These are phyloP conservation scores for Drosophila parabipectinata DNA, from an alignment of 1,140 invertebrate species.

Conservation along the genomic window DNA sequence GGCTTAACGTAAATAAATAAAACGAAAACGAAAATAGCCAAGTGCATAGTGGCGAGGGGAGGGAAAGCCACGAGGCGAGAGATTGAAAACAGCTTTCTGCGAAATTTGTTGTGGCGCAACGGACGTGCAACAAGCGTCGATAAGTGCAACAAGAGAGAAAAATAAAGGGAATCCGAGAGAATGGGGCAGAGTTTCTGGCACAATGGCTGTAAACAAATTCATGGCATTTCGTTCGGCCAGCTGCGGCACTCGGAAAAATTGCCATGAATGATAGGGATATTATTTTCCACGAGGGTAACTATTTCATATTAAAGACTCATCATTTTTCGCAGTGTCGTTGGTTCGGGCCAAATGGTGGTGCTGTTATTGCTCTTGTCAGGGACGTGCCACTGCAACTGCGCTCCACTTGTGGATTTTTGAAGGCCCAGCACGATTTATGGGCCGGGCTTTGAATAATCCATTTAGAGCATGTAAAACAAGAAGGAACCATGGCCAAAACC, in stretches of 20 bases:
- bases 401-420: conserved; percentile 37
- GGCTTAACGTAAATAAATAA: conserved; percentile 40
- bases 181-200: conserved; percentile 12
- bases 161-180: conserved; percentile 3
- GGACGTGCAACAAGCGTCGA: conserved; percentile 55
- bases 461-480: conserved; percentile 56
- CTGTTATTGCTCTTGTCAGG: conserved; percentile 26
- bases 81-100: conserved; percentile 49
- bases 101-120: conserved; percentile 37
- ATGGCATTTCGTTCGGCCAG: conserved; percentile 22
- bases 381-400: conserved; percentile 18
- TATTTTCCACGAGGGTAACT: too few relatives aligned
- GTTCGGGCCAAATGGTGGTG: background rate
- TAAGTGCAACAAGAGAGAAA: conserved; percentile 31
- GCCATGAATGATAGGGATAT: background rate
- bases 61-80: conserved; percentile 22
- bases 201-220: conserved; percentile 49
- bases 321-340: background rate
- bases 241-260: background rate
- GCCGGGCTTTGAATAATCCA: conserved; percentile 75
- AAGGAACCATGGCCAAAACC: conserved; percentile 4
- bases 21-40: conserved; percentile 36
- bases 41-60: conserved; percentile 4
- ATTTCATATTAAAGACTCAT: too few relatives aligned
- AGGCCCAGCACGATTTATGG: conserved; percentile 38